phyloP scores from a whole-genome alignment of 2,113 vertebrate species.

The Pterocles burchelli region DNA sequence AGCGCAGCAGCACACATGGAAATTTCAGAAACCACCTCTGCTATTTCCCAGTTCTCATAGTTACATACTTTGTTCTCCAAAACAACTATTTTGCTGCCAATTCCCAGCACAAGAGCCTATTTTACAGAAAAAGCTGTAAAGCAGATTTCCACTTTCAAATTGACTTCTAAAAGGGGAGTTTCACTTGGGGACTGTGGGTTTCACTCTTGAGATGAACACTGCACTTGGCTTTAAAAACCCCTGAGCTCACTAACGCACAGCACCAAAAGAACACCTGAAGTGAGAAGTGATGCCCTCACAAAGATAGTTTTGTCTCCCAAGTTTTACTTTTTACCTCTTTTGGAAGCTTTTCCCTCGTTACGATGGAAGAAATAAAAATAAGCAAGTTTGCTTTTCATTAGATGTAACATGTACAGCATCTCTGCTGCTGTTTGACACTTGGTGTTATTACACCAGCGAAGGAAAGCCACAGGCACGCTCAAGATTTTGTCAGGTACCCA shows the following conservation, averaged over 20 bases:
- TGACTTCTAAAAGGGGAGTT: background rate
- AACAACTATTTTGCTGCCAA: background rate
- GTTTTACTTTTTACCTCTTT: background rate
- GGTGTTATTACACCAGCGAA: background rate
- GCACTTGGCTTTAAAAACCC: background rate
- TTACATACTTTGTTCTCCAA: background rate
- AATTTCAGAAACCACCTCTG: background rate
- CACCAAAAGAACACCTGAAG: background rate
- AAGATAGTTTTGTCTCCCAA: background rate
- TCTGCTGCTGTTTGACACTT: background rate
- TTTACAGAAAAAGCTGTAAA: background rate
- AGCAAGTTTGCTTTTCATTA: background rate
- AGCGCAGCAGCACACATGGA: background rate
- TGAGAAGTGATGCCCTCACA: background rate
- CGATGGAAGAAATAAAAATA: rapidly evolving
- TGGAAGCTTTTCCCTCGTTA: background rate
- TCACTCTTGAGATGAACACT: background rate
- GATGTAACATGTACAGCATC: rapidly evolving
- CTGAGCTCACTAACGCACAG: background rate
- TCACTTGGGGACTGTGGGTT: background rate
- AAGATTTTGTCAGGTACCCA: background rate
- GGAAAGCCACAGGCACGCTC: background rate
- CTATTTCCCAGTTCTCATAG: background rate
- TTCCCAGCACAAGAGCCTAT: background rate
- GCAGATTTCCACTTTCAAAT: background rate